Evolutionary conservation across 2,888 invertebrate species (phyloP), one percentile per base, ranked within the genome.

Genomic region (Sinhomidia bicolor): DNA sequence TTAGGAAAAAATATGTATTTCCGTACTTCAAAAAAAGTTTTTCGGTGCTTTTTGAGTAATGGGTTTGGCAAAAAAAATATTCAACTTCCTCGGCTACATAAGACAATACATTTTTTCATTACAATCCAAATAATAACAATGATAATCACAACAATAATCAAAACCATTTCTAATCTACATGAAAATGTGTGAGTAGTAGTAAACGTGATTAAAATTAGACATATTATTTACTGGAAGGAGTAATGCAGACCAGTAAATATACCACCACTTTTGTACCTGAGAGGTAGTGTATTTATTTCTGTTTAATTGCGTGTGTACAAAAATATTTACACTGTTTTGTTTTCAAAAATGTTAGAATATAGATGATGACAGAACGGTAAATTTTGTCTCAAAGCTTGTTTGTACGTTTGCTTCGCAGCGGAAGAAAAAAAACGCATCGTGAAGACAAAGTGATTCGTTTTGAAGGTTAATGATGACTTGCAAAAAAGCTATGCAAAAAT

Each of bases 51-150:
- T 23, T 14, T 29, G 9, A n/a, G 17, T 20, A 44, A 29, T 23
- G 79, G 79, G 36, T 60, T 60, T 54, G 82, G 68, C 71, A 74
- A 84, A 84, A 84, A n/a, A n/a, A n/a, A n/a, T n/a, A 85, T 76
- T 84, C 84, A 85, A 85, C 85, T 85, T 85, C 76, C 85, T 85
- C 78, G 47, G 78, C 78, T 76, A 84, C 47, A 51, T 17, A 54
- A 74, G 12, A 29, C 23, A 60, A 65, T 20, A 41, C 68, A 32
- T 9, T 23, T 23, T 7, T 20, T 20, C 6, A 23, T 76, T 26
- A 76, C n/a, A n/a, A n/a, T n/a, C n/a, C n/a, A n/a, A n/a, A n/a
- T n/a, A n/a, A n/a, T 76, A 7, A 23, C 3, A 47, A 51, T 54
- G 5, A 29, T 51, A 76, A 76, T 54, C n/a, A 29, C 5, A 41